phyloP scores from a whole-genome alignment of 2,797 vertebrate species.

The Ciconia nigra region DNA sequence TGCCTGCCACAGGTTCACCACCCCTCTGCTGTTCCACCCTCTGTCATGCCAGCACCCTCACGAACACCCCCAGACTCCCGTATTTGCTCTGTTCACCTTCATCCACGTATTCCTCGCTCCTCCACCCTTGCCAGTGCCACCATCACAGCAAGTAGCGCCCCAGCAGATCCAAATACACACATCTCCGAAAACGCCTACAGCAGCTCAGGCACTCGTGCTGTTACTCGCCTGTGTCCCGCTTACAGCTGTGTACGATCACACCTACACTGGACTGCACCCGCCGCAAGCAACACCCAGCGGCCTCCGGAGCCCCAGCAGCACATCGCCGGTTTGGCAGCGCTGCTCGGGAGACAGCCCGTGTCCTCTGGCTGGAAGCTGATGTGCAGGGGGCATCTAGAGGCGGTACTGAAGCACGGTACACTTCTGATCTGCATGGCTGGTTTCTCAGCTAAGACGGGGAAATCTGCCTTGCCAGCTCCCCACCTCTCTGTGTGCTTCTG shows the following conservation, averaged over 20 bases:
- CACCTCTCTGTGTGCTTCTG: background rate
- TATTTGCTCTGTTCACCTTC: background rate
- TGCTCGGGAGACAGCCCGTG: fast-evolving
- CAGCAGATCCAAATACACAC: background rate
- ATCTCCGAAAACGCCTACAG: background rate
- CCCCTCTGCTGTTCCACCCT: background rate
- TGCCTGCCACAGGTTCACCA: background rate
- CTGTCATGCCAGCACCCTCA: background rate
- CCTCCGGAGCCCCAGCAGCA: fast-evolving
- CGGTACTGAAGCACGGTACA: background rate
- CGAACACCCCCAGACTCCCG: background rate
- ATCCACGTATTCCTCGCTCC: background rate
- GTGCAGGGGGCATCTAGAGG: background rate
- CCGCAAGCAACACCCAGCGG: background rate
- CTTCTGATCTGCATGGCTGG: fast-evolving
- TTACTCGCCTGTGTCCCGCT: background rate
- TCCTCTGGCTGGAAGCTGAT: background rate
- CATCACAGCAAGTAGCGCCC: background rate
- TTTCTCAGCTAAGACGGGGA: background rate
- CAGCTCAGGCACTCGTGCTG: background rate
- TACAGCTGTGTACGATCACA: background rate
- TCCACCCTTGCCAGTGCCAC: background rate
- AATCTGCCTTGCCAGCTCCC: background rate
- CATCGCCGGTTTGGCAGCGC: fast-evolving
- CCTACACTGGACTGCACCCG: fast-evolving